phyloP scores from a whole-genome alignment of 2,797 vertebrate genomes.

The Moxostoma hubbsi region DNA sequence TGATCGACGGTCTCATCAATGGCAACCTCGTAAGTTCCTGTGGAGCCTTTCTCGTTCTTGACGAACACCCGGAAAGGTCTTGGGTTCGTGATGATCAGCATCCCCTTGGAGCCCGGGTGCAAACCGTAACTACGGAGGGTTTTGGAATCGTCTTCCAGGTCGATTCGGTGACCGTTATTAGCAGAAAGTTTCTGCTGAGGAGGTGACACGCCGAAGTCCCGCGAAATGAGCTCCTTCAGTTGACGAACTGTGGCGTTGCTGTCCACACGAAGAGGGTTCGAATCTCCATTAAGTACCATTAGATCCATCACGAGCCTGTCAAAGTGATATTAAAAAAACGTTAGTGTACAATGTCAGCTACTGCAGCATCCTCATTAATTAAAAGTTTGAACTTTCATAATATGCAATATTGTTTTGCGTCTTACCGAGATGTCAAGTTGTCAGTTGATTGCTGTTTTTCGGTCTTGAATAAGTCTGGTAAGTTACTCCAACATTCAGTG shows the following conservation, averaged over 20 bases:
- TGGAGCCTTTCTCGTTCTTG: slow-evolving; percentile 59
- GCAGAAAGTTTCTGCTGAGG: slow-evolving; percentile 53
- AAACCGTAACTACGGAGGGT: slow-evolving; percentile 59
- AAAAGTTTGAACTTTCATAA: too few species aligned
- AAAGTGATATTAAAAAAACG: not conserved
- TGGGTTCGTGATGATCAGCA: slow-evolving; percentile 64
- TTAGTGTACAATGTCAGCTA: too few species aligned
- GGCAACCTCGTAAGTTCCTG: slow-evolving; percentile 61
- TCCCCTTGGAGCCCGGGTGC: slow-evolving; percentile 54
- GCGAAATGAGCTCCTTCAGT: slow-evolving; percentile 60
- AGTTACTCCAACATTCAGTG: not conserved
- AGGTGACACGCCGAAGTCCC: fast-evolving
- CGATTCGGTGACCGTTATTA: slow-evolving; percentile 51
- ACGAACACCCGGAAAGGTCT: slow-evolving; percentile 68
- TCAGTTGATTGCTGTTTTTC: not conserved
- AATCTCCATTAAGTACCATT: slow-evolving; percentile 54
- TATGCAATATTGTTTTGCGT: too few species aligned
- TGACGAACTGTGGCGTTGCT: slow-evolving; percentile 54
- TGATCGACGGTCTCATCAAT: slow-evolving; percentile 58
- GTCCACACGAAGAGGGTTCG: not conserved
- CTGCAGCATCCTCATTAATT: not conserved
- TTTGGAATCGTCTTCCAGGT: slow-evolving; percentile 58
- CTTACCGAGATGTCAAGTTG: not conserved
- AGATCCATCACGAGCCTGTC: slow-evolving; percentile 64
- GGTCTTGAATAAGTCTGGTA: not conserved